A percentile compares a stretch with the other conserved stretches of the same genome.
Conservation (phyloP, 2,797 vertebrate species). For the Sphenopsis melanotis region DNA sequence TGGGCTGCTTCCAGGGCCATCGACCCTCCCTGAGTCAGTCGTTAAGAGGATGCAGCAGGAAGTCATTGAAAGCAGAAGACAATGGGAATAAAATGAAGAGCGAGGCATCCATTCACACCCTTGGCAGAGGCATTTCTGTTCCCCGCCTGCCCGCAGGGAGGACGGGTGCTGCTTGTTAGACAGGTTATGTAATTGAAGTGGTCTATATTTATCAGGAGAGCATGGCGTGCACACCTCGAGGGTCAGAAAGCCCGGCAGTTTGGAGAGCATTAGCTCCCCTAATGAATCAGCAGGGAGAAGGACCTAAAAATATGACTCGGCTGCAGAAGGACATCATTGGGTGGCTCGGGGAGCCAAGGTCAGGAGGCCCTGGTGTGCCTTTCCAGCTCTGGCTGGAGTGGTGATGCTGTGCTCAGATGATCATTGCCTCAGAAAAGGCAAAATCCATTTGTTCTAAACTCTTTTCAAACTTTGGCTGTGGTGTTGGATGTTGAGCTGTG, state of each 20-base stretch:
- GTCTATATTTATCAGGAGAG: constrained; percentile 56
- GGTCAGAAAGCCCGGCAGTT: constrained; percentile 13
- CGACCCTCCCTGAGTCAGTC: neutral
- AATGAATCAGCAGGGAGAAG: constrained; percentile 38
- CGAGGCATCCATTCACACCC: neutral
- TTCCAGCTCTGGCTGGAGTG: neutral
- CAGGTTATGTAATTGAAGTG: constrained; percentile 29
- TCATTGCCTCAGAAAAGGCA: neutral
- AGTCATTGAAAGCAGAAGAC: neutral
- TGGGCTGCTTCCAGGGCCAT: constrained; percentile 44
- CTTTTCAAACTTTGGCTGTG: neutral
- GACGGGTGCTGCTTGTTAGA: neutral
- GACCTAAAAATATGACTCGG: neutral
- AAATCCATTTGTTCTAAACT: neutral
- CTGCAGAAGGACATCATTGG: neutral
- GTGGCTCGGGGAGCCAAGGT: neutral
- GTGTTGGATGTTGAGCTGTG: neutral
- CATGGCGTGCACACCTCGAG: neutral
- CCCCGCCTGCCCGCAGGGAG: neutral
- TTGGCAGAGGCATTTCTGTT: neutral
- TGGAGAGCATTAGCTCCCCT: constrained; percentile 1
- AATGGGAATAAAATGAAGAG: neutral
- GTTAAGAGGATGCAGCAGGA: neutral
- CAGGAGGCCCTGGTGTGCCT: neutral
- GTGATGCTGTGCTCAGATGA: neutral